Conservation (phyloP, 2,888 invertebrate genomes). For the Thereva unica region DNA sequence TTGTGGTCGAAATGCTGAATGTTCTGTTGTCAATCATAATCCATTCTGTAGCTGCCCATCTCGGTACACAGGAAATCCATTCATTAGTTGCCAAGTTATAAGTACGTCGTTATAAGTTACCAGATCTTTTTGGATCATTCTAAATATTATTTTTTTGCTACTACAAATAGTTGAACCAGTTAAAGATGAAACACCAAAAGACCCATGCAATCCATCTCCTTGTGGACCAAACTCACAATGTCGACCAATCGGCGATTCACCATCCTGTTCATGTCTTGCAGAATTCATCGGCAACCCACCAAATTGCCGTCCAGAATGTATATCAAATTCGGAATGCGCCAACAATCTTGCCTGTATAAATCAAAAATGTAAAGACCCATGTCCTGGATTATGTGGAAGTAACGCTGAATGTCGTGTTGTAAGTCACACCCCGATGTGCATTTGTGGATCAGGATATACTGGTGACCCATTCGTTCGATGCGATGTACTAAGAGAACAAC, state of each 20-base stretch:
- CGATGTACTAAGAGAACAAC: constrained; percentile 50
- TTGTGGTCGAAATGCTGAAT: constrained; percentile 66
- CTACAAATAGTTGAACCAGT: constrained; percentile 45
- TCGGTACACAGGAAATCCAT: constrained; percentile 73
- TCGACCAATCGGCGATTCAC: constrained; percentile 63
- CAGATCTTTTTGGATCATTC: neutral
- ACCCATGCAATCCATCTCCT: constrained; percentile 67
- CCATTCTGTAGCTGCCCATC: constrained; percentile 76
- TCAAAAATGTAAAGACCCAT: constrained; percentile 69
- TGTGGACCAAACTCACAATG: constrained; percentile 72
- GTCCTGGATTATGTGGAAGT: constrained; percentile 64
- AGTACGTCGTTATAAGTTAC: constrained; percentile 47
- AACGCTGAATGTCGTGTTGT: constrained; percentile 72
- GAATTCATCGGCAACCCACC: constrained; percentile 67
- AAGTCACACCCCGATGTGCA: constrained; percentile 64
- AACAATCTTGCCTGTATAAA: constrained; percentile 66
- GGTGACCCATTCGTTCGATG: constrained; percentile 70
- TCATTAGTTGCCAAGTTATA: constrained; percentile 43
- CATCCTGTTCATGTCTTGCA: constrained; percentile 66
- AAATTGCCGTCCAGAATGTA: constrained; percentile 70
- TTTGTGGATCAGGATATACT: constrained; percentile 65
- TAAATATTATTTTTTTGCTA: neutral
- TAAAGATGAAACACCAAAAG: constrained; percentile 48
- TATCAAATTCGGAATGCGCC: constrained; percentile 66
- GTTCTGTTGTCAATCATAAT: constrained; percentile 68